Evolutionary conservation across 2,113 vertebrate species (phyloP).

Genomic region (Camelus bactrianus): DNA sequence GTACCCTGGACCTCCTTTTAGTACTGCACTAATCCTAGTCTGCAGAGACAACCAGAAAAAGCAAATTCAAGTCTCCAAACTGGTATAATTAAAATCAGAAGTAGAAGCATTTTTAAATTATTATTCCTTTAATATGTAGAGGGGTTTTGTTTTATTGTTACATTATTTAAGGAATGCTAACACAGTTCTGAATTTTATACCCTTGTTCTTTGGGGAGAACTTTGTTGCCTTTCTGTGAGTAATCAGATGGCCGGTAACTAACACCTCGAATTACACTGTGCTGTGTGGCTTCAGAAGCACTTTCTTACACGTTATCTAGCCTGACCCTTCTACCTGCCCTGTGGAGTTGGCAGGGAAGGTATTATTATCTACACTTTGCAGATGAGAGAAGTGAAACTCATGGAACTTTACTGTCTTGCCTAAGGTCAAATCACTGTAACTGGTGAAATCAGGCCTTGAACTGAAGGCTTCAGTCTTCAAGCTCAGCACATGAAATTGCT

Average conservation of each 20-base stretch:
- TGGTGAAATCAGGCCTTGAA: neutral
- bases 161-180: neutral
- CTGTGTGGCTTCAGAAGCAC: slow-evolving; percentile 11
- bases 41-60: neutral
- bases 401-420: neutral
- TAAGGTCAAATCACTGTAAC: neutral
- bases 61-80: neutral
- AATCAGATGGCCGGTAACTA: neutral
- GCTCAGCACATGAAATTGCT: neutral
- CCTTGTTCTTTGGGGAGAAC: neutral
- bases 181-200: neutral
- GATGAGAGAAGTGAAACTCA: slow-evolving; percentile 60
- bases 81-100: slow-evolving; percentile 10
- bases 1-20: neutral
- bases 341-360: neutral
- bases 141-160: neutral
- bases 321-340: slow-evolving; percentile 39
- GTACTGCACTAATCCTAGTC: neutral
- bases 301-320: neutral
- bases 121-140: neutral
- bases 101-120: neutral
- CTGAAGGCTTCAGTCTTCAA: neutral
- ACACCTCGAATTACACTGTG: neutral
- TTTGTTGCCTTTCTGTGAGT: neutral
- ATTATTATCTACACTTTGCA: neutral